Conservation (phyloP, 2,797 vertebrate species). For the Hyperoplus lanceolatus region DNA sequence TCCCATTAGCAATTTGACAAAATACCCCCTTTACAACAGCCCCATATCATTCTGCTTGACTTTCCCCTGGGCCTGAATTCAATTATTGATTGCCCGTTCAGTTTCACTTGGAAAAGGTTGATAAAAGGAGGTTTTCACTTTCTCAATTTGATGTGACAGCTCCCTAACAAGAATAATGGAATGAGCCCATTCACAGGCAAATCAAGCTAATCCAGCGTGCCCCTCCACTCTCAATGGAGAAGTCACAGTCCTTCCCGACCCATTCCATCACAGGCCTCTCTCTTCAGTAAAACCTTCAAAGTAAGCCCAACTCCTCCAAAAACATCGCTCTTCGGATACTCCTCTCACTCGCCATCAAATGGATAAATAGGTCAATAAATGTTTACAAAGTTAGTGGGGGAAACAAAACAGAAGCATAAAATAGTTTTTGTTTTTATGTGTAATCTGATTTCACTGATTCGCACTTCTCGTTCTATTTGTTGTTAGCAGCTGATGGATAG, state of each 20-base stretch:
- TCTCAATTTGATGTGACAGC: constrained; percentile 99
- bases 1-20: constrained; percentile 92
- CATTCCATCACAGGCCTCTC: constrained; percentile 96
- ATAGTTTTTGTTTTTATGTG: constrained; percentile 80
- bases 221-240: constrained; percentile 95
- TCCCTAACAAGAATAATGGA: constrained; percentile 99
- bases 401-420: constrained; percentile 77
- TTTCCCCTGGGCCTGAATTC: constrained; percentile 96
- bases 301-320: constrained; percentile 88
- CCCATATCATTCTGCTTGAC: constrained; percentile 96
- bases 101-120: constrained; percentile 97
- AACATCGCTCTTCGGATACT: constrained; percentile 92
- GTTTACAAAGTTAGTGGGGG: constrained; percentile 75
- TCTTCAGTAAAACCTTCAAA: constrained; percentile 93
- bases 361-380: constrained; percentile 84
- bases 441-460: constrained; percentile 74
- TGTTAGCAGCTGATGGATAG: constrained; percentile 46
- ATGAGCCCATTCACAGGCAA: constrained; percentile 99
- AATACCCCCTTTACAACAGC: constrained; percentile 87
- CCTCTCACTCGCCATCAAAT: constrained; percentile 76
- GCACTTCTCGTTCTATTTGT: constrained; percentile 29
- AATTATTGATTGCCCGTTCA: constrained; percentile 95
- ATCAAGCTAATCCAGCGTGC: constrained; percentile 99
- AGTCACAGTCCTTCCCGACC: constrained; percentile 94
- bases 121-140: constrained; percentile 99